Evolutionary conservation across 2,797 vertebrate species (phyloP).

Genomic region (Balearica regulorum): DNA sequence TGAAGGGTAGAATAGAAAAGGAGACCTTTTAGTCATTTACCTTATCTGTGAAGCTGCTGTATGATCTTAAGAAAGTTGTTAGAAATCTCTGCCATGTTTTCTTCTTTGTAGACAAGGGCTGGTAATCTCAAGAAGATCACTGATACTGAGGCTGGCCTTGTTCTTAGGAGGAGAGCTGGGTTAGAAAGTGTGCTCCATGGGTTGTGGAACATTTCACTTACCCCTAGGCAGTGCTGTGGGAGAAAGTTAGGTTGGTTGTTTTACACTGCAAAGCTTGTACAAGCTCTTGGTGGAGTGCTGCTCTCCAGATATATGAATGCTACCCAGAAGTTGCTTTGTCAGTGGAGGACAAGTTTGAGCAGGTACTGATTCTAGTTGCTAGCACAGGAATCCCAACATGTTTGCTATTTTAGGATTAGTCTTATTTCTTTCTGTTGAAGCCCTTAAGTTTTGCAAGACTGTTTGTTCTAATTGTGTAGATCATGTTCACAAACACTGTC

Average conservation of each 20-base stretch:
- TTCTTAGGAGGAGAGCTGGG: not conserved
- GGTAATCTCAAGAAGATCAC: not conserved
- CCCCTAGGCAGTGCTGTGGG: not conserved
- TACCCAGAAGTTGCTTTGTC: not conserved
- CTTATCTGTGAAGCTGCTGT: not conserved
- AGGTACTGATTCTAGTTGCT: not conserved
- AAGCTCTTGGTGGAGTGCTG: not conserved
- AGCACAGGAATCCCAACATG: not conserved
- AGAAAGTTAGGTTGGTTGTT: not conserved
- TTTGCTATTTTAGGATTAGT: not conserved
- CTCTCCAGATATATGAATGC: not conserved
- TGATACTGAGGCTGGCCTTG: not conserved
- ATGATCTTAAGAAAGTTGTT: not conserved
- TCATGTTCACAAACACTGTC: not conserved
- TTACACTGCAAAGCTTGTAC: not conserved
- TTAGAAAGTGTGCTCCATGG: not conserved
- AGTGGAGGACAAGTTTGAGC: not conserved
- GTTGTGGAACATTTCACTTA: not conserved
- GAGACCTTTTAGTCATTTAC: not conserved
- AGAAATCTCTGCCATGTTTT: not conserved
- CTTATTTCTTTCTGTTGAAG: not conserved
- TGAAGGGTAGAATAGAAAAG: not conserved
- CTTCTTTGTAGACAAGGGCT: not conserved
- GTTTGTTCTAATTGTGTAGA: not conserved
- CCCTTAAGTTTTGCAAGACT: not conserved